These are phyloP conservation scores for Drosophila pandora DNA, from an alignment of 1,140 invertebrate species.

Conservation along the genomic window DNA sequence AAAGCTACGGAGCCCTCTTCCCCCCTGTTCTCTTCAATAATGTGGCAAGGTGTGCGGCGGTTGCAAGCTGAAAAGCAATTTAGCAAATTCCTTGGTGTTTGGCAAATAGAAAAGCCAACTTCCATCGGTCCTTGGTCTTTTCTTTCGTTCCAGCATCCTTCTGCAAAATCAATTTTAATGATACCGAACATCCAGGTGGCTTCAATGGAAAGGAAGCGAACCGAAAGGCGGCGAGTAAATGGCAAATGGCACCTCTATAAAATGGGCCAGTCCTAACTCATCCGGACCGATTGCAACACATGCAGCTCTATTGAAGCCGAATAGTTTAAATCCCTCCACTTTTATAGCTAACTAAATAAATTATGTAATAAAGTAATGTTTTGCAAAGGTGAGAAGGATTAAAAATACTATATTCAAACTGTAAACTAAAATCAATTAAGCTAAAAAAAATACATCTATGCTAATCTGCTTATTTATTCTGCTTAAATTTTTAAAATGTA, in stretches of 20 bases:
- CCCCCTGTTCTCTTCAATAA: neutral
- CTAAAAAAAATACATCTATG: neutral
- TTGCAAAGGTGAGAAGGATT: neutral
- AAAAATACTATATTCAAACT: neutral
- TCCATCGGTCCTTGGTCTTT: slow-evolving; percentile 32
- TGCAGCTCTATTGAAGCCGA: slow-evolving; percentile 10
- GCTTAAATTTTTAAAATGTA: no score
- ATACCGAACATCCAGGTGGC: slow-evolving; percentile 38
- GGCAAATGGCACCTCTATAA: slow-evolving; percentile 70
- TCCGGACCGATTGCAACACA: slow-evolving; percentile 35
- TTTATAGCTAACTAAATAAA: neutral
- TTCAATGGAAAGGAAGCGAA: slow-evolving; percentile 43
- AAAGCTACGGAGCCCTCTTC: slow-evolving; percentile 14
- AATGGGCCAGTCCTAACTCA: slow-evolving; percentile 34
- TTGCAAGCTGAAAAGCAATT: slow-evolving; percentile 74
- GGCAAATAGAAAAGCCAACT: slow-evolving; percentile 75
- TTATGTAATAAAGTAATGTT: neutral
- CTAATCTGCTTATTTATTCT: neutral
- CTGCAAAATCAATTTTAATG: slow-evolving; percentile 80
- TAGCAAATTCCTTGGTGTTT: slow-evolving; percentile 79
- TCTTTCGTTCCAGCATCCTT: slow-evolving; percentile 5
- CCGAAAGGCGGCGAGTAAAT: slow-evolving; percentile 41
- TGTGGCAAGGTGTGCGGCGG: slow-evolving; percentile 24
- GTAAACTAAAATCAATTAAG: neutral
- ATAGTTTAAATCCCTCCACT: neutral